These are phyloP conservation scores for Nomada fucata DNA, from an alignment of 2,888 invertebrate genomes.

Conservation along the genomic window DNA sequence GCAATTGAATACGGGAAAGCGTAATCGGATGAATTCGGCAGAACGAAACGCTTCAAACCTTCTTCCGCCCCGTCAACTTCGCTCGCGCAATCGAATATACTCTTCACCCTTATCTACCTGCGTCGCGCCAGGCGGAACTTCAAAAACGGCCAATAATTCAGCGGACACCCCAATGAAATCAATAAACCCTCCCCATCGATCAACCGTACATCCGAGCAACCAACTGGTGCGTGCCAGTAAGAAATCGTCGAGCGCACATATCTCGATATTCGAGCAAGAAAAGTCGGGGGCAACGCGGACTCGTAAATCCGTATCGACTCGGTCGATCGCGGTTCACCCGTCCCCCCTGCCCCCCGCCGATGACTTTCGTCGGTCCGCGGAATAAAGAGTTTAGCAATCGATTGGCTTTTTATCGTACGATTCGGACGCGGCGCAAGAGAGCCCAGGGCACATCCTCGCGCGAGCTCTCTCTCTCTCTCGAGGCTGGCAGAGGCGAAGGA, in stretches of 20 bases:
- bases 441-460: slow-evolving; percentile 8
- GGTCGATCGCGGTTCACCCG: slow-evolving; percentile 5
- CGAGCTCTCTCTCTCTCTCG: slow-evolving; percentile 8
- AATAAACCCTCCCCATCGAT: neutral
- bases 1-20: too few relatives aligned
- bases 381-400: slow-evolving; percentile 72
- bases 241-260: slow-evolving; percentile 32
- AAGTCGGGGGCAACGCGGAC: slow-evolving; percentile 3
- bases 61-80: too few relatives aligned
- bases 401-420: slow-evolving; percentile 68
- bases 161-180: neutral
- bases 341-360: neutral
- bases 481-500: neutral
- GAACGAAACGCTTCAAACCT: too few relatives aligned
- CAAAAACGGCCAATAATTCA: too few relatives aligned
- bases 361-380: slow-evolving; percentile 38
- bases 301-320: slow-evolving; percentile 56
- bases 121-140: too few relatives aligned
- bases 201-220: slow-evolving; percentile 16
- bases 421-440: slow-evolving; percentile 28
- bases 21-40: too few relatives aligned
- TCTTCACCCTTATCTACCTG: too few relatives aligned
- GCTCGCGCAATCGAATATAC: too few relatives aligned
- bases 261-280: slow-evolving; percentile 37
- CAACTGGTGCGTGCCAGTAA: slow-evolving; percentile 31